Evolutionary conservation across 2,797 vertebrate genomes (phyloP), one percentile per base, ranked within the genome.

Genomic region (Microchirus variegatus): DNA sequence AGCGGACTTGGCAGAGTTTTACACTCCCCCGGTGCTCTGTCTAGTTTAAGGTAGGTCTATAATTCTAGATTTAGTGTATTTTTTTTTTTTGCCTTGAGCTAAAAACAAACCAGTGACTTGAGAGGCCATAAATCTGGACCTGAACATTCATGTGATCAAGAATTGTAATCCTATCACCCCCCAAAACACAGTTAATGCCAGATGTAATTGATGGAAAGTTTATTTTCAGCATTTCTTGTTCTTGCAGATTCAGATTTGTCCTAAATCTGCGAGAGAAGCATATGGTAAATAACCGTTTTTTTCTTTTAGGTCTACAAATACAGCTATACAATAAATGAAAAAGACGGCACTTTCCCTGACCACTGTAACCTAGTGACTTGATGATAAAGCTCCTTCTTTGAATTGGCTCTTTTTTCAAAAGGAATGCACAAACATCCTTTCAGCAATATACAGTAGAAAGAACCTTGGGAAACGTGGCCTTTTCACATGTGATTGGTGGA

Each of bases 321-420:
- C 1, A 31, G 26, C 57, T 57, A 57, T 50, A 58, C 78, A 80
- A 73, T 55, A 59, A 19, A 60, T 0, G n/a, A 60, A 50, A 53
- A 55, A 53, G 26, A 73, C 76, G 66, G 46, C 66, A 60, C 72
- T 76, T 62, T 74, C 55, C 44, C 51, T 31, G 48, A 37, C 37
- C 22, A 65, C 67, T 61, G 41, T 53, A 56, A 75, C 56, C 31
- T 31, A 3, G 2, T 31, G 31, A 31, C 31, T 31, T 31, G 31
- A 31, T 31, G 31, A 8, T 5, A 31, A 31, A 31, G 31, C 5
- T 8, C 31, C 31, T 31, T 31, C 31, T 31, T 31, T 31, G 31
- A 31, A 31, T 52, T 11, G 26, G 22, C 40, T 60, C 9, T 18
- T 54, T 49, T 49, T 50, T 56, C 49, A 78, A 62, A 8, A 55